A percentile compares a stretch with the other conserved stretches of the same genome.
Conservation (phyloP, 2,797 vertebrate species). For the Spheniscus humboldti region DNA sequence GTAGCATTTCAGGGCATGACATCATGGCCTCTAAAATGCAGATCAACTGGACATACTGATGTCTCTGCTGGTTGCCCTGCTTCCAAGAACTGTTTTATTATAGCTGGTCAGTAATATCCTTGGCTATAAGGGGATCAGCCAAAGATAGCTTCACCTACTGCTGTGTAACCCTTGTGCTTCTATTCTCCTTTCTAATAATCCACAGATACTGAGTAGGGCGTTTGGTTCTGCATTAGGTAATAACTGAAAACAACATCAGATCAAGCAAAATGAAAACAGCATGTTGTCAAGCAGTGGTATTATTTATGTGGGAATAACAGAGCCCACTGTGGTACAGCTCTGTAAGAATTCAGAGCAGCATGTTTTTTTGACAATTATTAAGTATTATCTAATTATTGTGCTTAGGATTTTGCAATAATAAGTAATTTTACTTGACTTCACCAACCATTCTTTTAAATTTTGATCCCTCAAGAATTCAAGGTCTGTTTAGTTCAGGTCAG, state of each 20-base stretch:
- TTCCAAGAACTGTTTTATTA: background rate
- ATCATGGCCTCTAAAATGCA: background rate
- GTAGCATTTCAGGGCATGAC: slow-evolving; percentile 14
- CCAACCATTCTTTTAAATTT: background rate
- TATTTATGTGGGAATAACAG: background rate
- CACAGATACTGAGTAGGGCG: background rate
- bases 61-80: background rate
- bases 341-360: background rate
- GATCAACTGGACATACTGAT: background rate
- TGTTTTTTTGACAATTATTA: background rate
- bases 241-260: background rate
- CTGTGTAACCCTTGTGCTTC: background rate
- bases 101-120: background rate
- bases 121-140: background rate
- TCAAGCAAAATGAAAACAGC: background rate
- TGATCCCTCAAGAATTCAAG: background rate
- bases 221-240: background rate
- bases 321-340: background rate
- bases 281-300: background rate
- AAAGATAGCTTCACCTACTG: background rate
- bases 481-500: background rate
- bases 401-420: slow-evolving; percentile 2
- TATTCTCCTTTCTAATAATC: background rate
- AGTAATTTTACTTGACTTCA: background rate
- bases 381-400: background rate